Evolutionary conservation across 2,888 invertebrate genomes (phyloP).

Genomic region (Cryptosula pallasiana): DNA sequence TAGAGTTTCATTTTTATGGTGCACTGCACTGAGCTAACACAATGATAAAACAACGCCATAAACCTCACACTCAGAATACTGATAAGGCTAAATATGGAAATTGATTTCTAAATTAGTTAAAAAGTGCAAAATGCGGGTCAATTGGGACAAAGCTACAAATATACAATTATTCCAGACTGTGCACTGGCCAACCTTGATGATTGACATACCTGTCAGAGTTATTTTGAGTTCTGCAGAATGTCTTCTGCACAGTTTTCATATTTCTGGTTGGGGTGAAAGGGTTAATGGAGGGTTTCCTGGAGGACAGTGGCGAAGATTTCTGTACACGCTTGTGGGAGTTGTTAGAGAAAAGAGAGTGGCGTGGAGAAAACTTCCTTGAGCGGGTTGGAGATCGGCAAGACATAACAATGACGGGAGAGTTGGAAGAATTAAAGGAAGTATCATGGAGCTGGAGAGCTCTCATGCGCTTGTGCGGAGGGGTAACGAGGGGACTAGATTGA

Average conservation of each 20-base stretch:
- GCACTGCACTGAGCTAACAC: too few relatives aligned
- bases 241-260: conserved; percentile 12
- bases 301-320: not conserved
- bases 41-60: too few relatives aligned
- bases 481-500: conserved; percentile 23
- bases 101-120: too few relatives aligned
- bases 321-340: not conserved
- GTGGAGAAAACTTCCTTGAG: conserved; percentile 12
- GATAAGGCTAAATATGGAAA: too few relatives aligned
- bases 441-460: conserved; percentile 67
- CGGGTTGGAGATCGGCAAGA: not conserved
- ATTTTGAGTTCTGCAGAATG: not conserved
- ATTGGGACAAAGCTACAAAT: too few relatives aligned
- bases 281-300: conserved; percentile 61
- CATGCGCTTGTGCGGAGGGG: conserved; percentile 57
- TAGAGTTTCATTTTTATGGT: too few relatives aligned
- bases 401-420: not conserved
- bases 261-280: conserved; percentile 61
- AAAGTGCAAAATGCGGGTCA: too few relatives aligned
- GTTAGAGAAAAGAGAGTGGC: not conserved
- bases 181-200: not conserved
- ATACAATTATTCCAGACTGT: too few relatives aligned
- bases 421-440: conserved; percentile 58
- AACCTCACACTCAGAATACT: too few relatives aligned
- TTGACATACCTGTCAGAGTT: not conserved